Conservation (phyloP, 2,113 vertebrate genomes). For the Atherinomorus stipes region DNA sequence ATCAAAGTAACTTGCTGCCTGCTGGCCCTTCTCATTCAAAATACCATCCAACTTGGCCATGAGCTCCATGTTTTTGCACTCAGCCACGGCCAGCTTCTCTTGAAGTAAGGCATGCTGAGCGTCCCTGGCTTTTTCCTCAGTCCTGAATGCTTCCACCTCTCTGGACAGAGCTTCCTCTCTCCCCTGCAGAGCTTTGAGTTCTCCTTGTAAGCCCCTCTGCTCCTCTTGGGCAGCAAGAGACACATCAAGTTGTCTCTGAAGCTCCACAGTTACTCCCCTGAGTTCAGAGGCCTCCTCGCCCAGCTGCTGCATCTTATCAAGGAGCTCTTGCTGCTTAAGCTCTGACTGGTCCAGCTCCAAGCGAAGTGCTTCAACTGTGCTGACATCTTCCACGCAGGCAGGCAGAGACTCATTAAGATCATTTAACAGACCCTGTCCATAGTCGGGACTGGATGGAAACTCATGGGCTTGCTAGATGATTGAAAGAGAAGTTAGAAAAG, state of each 20-base stretch:
- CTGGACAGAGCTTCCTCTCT: conserved; percentile 75
- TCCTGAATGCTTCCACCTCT: conserved; percentile 76
- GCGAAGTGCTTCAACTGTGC: conserved; percentile 90
- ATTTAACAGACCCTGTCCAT: conserved; percentile 82
- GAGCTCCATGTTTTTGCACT: conserved; percentile 82
- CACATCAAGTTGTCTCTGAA: conserved; percentile 88
- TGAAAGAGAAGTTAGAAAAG: not conserved
- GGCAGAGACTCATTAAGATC: conserved; percentile 83
- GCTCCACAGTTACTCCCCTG: conserved; percentile 79
- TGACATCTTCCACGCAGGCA: conserved; percentile 69
- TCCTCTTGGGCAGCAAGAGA: conserved; percentile 82
- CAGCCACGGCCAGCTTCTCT: conserved; percentile 72
- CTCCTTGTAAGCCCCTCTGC: conserved; percentile 79
- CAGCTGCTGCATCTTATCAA: conserved; percentile 84
- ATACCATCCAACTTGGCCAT: conserved; percentile 73
- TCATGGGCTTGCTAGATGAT: conserved; percentile 85
- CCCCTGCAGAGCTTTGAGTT: conserved; percentile 59
- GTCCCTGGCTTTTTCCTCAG: conserved; percentile 62
- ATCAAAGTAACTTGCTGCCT: conserved; percentile 76
- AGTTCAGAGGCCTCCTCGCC: conserved; percentile 89
- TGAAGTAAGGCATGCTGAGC: conserved; percentile 72
- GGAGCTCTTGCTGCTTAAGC: conserved; percentile 86
- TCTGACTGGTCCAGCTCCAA: conserved; percentile 93
- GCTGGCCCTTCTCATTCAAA: conserved; percentile 80
- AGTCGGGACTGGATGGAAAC: conserved; percentile 87